Percentiles rank a stretch among this genome's conserved stretches.
phyloP scores from a whole-genome alignment of 1,140 invertebrate genomes.

The Microplitis mediator region DNA sequence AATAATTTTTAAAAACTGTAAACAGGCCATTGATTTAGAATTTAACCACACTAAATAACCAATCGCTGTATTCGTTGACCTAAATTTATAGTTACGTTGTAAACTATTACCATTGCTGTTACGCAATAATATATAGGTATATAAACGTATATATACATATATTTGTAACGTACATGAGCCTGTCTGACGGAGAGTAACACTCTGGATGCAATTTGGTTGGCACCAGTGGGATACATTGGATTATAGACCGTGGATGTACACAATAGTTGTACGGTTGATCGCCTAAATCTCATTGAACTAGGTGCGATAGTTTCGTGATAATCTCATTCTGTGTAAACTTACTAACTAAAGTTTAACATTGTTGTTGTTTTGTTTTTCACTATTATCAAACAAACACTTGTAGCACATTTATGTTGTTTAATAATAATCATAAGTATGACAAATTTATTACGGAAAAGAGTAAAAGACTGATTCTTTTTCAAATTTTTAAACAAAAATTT shows the following conservation, averaged over 20 bases:
- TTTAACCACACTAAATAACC: not conserved
- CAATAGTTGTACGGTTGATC: conserved; percentile 21
- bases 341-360: conserved; percentile 42
- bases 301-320: conserved; percentile 11
- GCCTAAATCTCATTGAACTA: conserved; percentile 18
- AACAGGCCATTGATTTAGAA: not conserved
- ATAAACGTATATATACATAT: not conserved
- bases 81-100: not conserved
- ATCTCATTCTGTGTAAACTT: conserved; percentile 4
- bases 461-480: too few species aligned
- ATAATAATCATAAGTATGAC: too few species aligned
- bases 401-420: too few species aligned
- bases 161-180: not conserved
- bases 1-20: too few species aligned
- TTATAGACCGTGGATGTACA: conserved; percentile 15
- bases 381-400: not conserved
- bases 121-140: not conserved
- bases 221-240: conserved; percentile 7
- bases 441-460: too few species aligned
- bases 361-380: conserved; percentile 26
- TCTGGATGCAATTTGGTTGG: conserved; percentile 4
- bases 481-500: too few species aligned
- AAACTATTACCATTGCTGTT: not conserved
- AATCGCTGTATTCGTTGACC: not conserved
- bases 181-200: not conserved